A percentile compares a stretch with the other conserved stretches of the same genome.
Conservation (phyloP, 2,797 vertebrate species). For the Phalanger gymnotis region DNA sequence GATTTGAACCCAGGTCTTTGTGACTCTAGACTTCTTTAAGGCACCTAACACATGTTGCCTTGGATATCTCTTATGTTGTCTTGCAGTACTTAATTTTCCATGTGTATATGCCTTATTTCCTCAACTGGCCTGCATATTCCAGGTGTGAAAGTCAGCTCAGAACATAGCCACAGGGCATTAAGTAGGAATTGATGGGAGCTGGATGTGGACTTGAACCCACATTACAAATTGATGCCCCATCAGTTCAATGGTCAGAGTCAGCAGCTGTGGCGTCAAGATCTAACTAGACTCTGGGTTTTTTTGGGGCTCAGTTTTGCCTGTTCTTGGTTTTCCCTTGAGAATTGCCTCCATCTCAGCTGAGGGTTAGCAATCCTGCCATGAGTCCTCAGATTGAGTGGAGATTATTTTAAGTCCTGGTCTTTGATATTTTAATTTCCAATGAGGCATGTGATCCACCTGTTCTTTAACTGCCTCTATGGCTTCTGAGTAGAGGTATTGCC, state of each 20-base stretch:
- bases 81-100: not conserved
- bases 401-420: not conserved
- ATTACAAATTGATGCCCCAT: not conserved
- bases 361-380: not conserved
- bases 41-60: not conserved
- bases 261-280: not conserved
- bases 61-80: not conserved
- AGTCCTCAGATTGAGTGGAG: not conserved
- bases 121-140: not conserved
- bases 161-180: not conserved
- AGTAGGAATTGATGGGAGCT: not conserved
- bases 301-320: not conserved
- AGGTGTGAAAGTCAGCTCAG: not conserved
- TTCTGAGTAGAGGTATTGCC: not conserved
- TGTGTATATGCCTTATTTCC: not conserved
- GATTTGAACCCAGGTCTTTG: not conserved
- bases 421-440: not conserved
- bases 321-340: not conserved
- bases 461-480: not conserved
- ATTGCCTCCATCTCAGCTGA: not conserved
- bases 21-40: not conserved
- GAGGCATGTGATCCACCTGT: not conserved
- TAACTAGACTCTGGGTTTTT: not conserved
- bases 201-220: not conserved
- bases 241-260: not conserved